Percentiles rank a stretch among this genome's conserved stretches.
Conservation (phyloP, 2,888 invertebrate genomes). For the Pemphredon lugubris region DNA sequence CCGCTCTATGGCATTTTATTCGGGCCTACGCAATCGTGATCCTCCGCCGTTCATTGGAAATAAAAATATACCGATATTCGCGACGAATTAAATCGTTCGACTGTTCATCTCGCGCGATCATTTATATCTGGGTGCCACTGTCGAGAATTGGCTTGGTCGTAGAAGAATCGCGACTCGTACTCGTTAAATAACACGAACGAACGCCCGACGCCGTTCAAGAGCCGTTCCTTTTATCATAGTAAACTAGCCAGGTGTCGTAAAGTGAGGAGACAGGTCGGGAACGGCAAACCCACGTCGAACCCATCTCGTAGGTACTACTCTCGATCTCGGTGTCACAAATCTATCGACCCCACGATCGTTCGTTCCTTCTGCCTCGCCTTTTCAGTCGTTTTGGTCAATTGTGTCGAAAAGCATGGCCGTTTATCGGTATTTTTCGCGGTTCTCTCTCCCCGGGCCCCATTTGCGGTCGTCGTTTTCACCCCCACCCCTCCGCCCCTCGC, state of each 20-base stretch:
- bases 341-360: conserved; percentile 4
- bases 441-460: conserved; percentile 24
- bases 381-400: conserved; percentile 17
- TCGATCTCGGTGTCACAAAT: conserved; percentile 21
- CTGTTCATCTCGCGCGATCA: too few relatives aligned
- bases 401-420: conserved; percentile 23
- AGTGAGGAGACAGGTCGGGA: neutral
- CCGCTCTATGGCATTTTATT: conserved; percentile 42
- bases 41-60: conserved; percentile 28
- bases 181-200: too few relatives aligned
- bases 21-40: conserved; percentile 13
- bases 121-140: too few relatives aligned
- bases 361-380: conserved; percentile 12
- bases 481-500: conserved; percentile 10
- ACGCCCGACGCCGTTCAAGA: neutral
- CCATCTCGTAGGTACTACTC: neutral
- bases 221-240: conserved; percentile 7
- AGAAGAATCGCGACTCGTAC: too few relatives aligned
- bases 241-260: conserved; percentile 1
- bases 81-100: conserved; percentile 32
- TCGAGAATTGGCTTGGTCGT: too few relatives aligned
- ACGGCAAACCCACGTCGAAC: neutral
- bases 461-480: conserved; percentile 26
- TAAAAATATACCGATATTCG: conserved; percentile 23
- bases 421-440: conserved; percentile 41